These are phyloP conservation scores for Paramormyrops kingsleyae DNA, from an alignment of 2,113 vertebrate species.

Conservation along the genomic window DNA sequence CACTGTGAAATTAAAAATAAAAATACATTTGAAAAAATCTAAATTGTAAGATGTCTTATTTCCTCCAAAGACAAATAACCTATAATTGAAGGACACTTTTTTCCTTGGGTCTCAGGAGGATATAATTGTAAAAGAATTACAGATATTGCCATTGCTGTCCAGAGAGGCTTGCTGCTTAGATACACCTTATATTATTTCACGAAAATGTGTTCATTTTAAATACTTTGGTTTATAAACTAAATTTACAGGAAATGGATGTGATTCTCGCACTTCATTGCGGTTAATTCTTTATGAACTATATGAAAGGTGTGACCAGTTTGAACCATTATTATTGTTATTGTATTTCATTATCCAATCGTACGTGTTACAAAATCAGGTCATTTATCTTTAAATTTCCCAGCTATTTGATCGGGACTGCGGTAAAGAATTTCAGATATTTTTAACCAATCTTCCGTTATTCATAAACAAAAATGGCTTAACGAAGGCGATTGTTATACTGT, in stretches of 20 bases:
- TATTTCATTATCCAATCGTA: background rate
- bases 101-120: too few relatives aligned
- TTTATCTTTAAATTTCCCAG: background rate
- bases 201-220: background rate
- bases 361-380: background rate
- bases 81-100: too few relatives aligned
- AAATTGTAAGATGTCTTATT: too few relatives aligned
- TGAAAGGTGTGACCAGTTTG: background rate
- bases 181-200: background rate
- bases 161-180: background rate
- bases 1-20: too few relatives aligned
- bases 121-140: background rate
- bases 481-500: background rate
- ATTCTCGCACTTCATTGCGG: background rate
- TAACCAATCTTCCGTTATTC: background rate
- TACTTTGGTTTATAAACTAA: background rate
- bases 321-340: background rate
- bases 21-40: too few relatives aligned
- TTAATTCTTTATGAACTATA: background rate
- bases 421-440: background rate
- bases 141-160: background rate
- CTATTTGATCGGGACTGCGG: background rate
- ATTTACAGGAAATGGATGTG: background rate
- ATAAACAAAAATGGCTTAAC: background rate
- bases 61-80: too few relatives aligned